Base-by-base conservation (phyloP, 2,797 vertebrate genomes). In the Limosa lapponica region DNA sequence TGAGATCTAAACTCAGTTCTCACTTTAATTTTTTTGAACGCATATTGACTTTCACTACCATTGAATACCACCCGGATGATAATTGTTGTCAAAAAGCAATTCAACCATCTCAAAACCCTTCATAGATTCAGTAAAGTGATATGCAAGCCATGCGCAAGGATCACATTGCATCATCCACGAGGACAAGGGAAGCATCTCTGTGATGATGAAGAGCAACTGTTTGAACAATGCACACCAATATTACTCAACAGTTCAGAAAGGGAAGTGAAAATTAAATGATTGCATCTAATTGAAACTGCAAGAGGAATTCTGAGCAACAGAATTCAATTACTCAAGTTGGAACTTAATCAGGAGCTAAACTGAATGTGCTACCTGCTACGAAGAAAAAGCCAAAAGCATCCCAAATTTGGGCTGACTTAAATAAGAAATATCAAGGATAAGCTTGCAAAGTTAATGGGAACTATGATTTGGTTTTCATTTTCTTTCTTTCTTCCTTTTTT, bases 181-280 rank as follows among this genome's bases (percentile, higher is more conserved):
- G 69, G 52, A 87, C 46, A 89, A 55, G 52, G 57, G 55, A 93
- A 87, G 69, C 34, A 64, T 77, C 71, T 89, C 89, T 83, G 82
- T 49, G 71, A 74, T 67, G 74, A 92, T 89, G 54, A 39, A 91
- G 67, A 55, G 41, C 48, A 93, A 74, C 89, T 69, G 74, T 91
- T 91, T 82, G 72, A 96, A 92, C 66, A 93, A 89, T 27, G 28
- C 32, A 87, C 28, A 61, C 24, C 48, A 57, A 36, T 49, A 82
- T 95, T 96, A 69, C 87, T 23, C 89, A 95, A 96, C 27, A 67
- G 18, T 10, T 83, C 52, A 93, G 69, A 96, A 92, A 94, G 92
- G 93, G 95, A 96, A 96, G 84, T 93, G 93, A 97, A 92, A 96
- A 96, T 80, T 73, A 55, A 89, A 87, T 85, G 23, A 89, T 95